phyloP scores from a whole-genome alignment of 2,888 invertebrate species.

The Drosophila paramelanica region DNA sequence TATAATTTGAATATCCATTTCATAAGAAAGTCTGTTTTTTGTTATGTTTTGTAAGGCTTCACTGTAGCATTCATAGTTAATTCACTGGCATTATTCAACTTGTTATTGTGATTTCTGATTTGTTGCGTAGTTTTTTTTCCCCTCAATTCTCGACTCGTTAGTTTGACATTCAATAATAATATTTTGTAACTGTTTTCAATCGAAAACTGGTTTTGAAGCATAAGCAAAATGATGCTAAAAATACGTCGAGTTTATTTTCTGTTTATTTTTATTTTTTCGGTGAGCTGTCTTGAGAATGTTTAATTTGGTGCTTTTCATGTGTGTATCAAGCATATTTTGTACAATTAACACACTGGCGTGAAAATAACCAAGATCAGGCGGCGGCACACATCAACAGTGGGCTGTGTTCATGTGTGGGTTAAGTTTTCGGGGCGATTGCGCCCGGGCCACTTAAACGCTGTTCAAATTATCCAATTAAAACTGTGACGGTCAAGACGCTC shows the following conservation, averaged over 20 bases:
- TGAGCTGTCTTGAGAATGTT: conserved; percentile 4
- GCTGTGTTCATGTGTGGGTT: conserved; percentile 19
- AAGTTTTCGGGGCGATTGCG: conserved; percentile 16
- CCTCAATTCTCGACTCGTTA: conserved; percentile 29
- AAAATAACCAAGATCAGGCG: conserved; percentile 62
- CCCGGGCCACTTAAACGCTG: conserved; percentile 35
- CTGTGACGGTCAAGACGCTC: conserved; percentile 42
- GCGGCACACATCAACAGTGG: conserved; percentile 34
- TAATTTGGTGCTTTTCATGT: conserved; percentile 20
- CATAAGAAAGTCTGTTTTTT: too few species aligned
- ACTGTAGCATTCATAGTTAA: conserved; percentile 44
- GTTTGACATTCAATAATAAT: conserved; percentile 49
- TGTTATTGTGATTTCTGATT: conserved; percentile 37
- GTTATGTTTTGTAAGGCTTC: conserved; percentile 9
- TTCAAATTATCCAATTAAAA: conserved; percentile 76
- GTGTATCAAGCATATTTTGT: conserved; percentile 44
- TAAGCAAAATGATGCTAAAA: conserved; percentile 45
- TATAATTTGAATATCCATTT: not conserved
- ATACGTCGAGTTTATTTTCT: conserved; percentile 46
- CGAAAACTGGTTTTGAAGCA: conserved; percentile 56
- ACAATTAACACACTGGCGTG: conserved; percentile 69
- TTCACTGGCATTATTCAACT: conserved; percentile 26
- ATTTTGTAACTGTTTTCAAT: conserved; percentile 65
- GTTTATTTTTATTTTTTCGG: not conserved
- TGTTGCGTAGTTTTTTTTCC: conserved; percentile 49